phyloP scores from a whole-genome alignment of 2,113 vertebrate species.

The Trematocara macrostoma region DNA sequence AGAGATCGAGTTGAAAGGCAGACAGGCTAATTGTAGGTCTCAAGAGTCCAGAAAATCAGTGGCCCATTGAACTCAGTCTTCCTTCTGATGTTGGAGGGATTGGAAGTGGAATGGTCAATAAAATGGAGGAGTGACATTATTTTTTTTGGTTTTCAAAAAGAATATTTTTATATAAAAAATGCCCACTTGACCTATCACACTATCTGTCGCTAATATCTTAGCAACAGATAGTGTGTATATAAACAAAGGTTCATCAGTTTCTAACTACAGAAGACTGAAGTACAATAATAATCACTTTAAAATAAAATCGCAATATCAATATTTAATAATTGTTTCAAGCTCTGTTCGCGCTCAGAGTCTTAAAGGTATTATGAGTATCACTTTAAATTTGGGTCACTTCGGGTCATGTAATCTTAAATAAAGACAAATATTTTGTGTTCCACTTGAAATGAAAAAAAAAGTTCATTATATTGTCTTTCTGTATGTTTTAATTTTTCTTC shows the following conservation, averaged over 20 bases:
- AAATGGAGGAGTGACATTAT: background rate
- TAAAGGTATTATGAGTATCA: background rate
- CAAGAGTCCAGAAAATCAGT: slow-evolving; percentile 2
- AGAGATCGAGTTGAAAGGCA: slow-evolving; percentile 21
- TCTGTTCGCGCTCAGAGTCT: no score
- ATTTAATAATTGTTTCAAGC: background rate
- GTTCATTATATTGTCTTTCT: background rate
- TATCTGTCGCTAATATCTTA: background rate
- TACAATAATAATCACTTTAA: background rate
- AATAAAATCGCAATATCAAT: background rate
- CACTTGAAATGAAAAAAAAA: background rate
- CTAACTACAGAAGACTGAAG: background rate
- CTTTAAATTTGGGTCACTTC: background rate
- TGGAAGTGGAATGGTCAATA: background rate
- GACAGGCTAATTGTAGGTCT: slow-evolving; percentile 29
- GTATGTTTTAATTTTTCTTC: background rate
- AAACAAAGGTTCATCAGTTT: background rate
- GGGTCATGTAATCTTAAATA: background rate
- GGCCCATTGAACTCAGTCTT: background rate
- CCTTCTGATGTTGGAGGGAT: background rate
- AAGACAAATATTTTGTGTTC: background rate
- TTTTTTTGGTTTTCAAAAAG: background rate
- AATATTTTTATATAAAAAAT: background rate
- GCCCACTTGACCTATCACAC: background rate
- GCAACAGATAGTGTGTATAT: background rate